Percentiles rank a stretch among this genome's conserved stretches.
Conservation (phyloP, 2,888 invertebrate genomes). For the Temnothorax rugatulus region DNA sequence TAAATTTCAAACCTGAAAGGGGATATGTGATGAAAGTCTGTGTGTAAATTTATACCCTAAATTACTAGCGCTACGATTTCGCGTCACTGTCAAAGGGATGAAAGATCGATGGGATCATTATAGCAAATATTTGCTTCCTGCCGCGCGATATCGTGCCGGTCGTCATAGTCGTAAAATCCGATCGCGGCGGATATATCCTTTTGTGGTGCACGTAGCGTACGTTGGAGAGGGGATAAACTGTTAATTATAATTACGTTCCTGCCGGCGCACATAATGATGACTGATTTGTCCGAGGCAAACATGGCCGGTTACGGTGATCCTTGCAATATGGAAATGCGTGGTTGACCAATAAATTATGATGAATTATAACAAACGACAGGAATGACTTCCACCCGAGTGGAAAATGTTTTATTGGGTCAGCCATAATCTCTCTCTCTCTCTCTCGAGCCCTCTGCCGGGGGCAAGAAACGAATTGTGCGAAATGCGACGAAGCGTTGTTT, state of each 20-base stretch:
- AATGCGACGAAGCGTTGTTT: neutral
- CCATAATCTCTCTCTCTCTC: too few relatives aligned
- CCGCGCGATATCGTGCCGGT: slow-evolving; percentile 23
- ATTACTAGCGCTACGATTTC: slow-evolving; percentile 37
- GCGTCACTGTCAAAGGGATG: slow-evolving; percentile 41
- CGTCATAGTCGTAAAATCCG: slow-evolving; percentile 44
- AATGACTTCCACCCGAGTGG: slow-evolving; percentile 55
- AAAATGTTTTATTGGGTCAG: slow-evolving; percentile 56
- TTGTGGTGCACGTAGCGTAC: slow-evolving; percentile 42
- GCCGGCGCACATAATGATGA: slow-evolving; percentile 77
- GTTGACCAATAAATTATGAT: slow-evolving; percentile 71
- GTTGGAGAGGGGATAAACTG: slow-evolving; percentile 74
- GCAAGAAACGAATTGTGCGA: slow-evolving; percentile 46
- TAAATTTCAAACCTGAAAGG: neutral
- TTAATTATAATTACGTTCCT: slow-evolving; percentile 79
- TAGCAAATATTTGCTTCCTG: slow-evolving; percentile 47
- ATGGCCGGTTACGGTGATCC: slow-evolving; percentile 46
- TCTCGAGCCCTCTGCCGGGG: slow-evolving; percentile 29
- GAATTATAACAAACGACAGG: slow-evolving; percentile 77
- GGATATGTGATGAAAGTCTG: slow-evolving; percentile 1
- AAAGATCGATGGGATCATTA: slow-evolving; percentile 50
- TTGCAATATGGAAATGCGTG: slow-evolving; percentile 74
- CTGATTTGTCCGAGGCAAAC: slow-evolving; percentile 76
- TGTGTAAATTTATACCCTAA: slow-evolving; percentile 39
- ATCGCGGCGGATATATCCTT: slow-evolving; percentile 59